Conservation (phyloP, 2,113 vertebrate genomes). For the Electrona antarctica region DNA sequence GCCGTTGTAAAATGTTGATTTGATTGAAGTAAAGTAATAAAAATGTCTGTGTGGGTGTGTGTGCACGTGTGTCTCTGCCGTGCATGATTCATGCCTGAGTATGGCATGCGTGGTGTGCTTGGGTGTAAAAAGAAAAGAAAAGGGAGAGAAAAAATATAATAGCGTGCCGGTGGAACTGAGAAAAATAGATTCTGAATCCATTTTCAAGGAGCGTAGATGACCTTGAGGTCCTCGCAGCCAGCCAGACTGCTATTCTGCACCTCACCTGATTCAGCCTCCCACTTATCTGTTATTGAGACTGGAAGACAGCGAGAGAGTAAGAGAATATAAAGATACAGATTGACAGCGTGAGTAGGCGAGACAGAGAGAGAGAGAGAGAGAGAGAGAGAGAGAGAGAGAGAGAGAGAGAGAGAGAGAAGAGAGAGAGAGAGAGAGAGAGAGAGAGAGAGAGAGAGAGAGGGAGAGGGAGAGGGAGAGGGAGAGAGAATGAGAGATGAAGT, state of each 20-base stretch:
- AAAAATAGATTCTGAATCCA: constrained; percentile 66
- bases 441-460: not conserved
- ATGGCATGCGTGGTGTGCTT: not conserved
- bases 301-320: not conserved
- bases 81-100: too few relatives aligned
- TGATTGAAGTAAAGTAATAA: too few relatives aligned
- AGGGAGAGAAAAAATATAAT: constrained; percentile 13
- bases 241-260: constrained; percentile 37
- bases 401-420: constrained; percentile 26
- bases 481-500: constrained; percentile 60
- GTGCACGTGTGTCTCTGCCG: not conserved
- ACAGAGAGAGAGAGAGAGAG: not conserved
- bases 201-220: constrained; percentile 62
- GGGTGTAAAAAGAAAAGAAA: not conserved
- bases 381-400: constrained; percentile 5
- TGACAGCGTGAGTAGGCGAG: not conserved
- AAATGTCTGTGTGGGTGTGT: not conserved
- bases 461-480: constrained; percentile 26
- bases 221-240: constrained; percentile 51
- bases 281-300: constrained; percentile 55
- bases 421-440: constrained; percentile 38
- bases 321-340: not conserved
- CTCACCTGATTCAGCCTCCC: constrained; percentile 58
- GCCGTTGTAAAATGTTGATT: too few relatives aligned
- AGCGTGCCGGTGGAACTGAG: constrained; percentile 42